Percentiles rank a stretch among this genome's conserved stretches.
These are phyloP conservation scores for Pharmacophagus antenor DNA, from an alignment of 2,888 invertebrate species.

Conservation along the genomic window DNA sequence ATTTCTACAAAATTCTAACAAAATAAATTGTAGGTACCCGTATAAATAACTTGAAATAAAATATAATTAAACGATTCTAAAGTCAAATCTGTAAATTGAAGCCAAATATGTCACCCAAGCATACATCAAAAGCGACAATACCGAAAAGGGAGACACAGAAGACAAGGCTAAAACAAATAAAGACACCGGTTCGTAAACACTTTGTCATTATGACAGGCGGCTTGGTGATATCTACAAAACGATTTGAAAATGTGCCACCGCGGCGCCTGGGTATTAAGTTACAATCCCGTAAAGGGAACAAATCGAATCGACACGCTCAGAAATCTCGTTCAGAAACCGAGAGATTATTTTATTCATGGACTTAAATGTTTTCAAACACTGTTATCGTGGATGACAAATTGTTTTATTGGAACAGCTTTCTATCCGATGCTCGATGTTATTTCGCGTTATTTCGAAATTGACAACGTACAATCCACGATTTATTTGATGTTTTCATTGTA, in stretches of 20 bases:
- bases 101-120: constrained; percentile 25
- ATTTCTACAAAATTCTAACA: neutral
- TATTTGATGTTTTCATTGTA: neutral
- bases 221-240: constrained; percentile 55
- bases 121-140: constrained; percentile 30
- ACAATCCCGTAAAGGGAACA: constrained; percentile 54
- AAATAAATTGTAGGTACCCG: neutral
- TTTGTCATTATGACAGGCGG: constrained; percentile 60
- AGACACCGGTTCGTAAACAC: constrained; percentile 51
- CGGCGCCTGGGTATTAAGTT: constrained; percentile 64
- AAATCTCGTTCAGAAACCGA: constrained; percentile 50
- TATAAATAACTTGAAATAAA: neutral
- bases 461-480: constrained; percentile 3
- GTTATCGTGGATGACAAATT: constrained; percentile 59
- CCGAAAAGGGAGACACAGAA: constrained; percentile 27
- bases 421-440: constrained; percentile 14
- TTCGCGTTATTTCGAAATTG: constrained; percentile 16
- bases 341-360: constrained; percentile 60
- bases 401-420: constrained; percentile 37
- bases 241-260: constrained; percentile 49
- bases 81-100: constrained; percentile 24
- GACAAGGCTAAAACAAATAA: constrained; percentile 39
- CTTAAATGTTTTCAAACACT: constrained; percentile 56
- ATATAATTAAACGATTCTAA: constrained; percentile 12
- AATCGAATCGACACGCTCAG: constrained; percentile 52